Conservation (phyloP, 2,797 vertebrate species). For the Lagodon rhomboides region DNA sequence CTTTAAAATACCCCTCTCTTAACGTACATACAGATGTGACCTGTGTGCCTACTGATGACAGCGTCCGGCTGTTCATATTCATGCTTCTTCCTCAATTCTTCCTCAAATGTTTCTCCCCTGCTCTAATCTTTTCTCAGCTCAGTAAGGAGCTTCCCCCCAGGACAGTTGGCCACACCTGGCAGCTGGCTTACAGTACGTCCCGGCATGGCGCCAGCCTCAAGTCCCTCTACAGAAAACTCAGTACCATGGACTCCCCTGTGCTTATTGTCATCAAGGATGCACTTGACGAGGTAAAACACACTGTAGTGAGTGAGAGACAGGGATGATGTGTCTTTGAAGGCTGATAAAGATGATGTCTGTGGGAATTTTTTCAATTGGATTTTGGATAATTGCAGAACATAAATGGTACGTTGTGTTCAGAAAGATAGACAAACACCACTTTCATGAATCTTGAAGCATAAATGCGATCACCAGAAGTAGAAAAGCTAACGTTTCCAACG, state of each 20-base stretch:
- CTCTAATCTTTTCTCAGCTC: constrained; percentile 70
- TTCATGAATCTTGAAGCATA: too few relatives aligned
- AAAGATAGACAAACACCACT: too few relatives aligned
- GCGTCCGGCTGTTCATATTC: background rate
- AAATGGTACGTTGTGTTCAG: too few relatives aligned
- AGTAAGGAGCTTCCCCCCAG: constrained; percentile 84
- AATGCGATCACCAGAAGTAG: too few relatives aligned
- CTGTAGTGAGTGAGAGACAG: too few relatives aligned
- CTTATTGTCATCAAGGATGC: constrained; percentile 87
- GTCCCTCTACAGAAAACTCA: constrained; percentile 86
- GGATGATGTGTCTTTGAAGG: too few relatives aligned
- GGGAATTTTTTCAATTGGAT: too few relatives aligned
- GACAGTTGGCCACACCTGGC: constrained; percentile 83
- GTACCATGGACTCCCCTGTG: constrained; percentile 80
- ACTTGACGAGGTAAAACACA: constrained; percentile 79
- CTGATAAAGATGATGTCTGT: too few relatives aligned
- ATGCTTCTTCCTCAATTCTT: too few relatives aligned
- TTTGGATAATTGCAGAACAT: too few relatives aligned
- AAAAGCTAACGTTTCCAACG: too few relatives aligned
- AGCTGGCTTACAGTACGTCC: constrained; percentile 84
- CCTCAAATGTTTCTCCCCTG: background rate
- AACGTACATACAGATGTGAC: background rate
- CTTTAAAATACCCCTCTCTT: background rate
- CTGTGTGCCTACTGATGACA: background rate
- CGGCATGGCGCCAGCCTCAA: constrained; percentile 87